A percentile compares a stretch with the other conserved stretches of the same genome.
Conservation (phyloP, 2,888 invertebrate genomes). For the Choreutis nemorana region DNA sequence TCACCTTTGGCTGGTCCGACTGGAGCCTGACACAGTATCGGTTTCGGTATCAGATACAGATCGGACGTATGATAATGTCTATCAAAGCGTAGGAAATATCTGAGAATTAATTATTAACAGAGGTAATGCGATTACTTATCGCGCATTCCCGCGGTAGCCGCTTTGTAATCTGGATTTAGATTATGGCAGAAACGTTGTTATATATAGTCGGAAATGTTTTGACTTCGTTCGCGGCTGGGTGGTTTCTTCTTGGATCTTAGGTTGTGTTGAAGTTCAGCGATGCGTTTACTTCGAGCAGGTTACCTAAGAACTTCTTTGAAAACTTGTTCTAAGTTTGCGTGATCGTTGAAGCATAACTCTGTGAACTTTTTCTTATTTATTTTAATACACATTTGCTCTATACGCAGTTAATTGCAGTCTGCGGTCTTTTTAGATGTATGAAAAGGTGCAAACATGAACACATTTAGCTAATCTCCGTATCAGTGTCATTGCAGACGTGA, state of each 20-base stretch:
- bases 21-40: constrained; percentile 18
- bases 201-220: constrained; percentile 13
- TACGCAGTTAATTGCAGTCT: too few relatives aligned
- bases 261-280: too few relatives aligned
- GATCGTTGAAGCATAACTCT: too few relatives aligned
- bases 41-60: constrained; percentile 36
- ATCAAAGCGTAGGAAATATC: constrained; percentile 45
- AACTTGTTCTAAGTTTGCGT: too few relatives aligned
- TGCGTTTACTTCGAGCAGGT: too few relatives aligned
- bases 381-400: too few relatives aligned
- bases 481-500: constrained; percentile 12
- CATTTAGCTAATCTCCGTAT: constrained; percentile 12
- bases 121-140: constrained; percentile 52
- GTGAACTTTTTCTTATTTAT: too few relatives aligned
- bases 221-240: constrained; percentile 12
- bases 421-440: too few relatives aligned
- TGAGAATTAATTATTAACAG: constrained; percentile 49
- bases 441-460: constrained; percentile 3
- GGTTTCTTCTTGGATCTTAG: too few relatives aligned
- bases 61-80: constrained; percentile 40
- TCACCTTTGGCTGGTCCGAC: constrained; percentile 20
- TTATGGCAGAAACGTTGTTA: constrained; percentile 8
- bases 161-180: constrained; percentile 26
- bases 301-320: too few relatives aligned
- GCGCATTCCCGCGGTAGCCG: constrained; percentile 34